A percentile compares a stretch with the other conserved stretches of the same genome.
phyloP scores from a whole-genome alignment of 2,888 invertebrate species.

The Agrotis segetum region DNA sequence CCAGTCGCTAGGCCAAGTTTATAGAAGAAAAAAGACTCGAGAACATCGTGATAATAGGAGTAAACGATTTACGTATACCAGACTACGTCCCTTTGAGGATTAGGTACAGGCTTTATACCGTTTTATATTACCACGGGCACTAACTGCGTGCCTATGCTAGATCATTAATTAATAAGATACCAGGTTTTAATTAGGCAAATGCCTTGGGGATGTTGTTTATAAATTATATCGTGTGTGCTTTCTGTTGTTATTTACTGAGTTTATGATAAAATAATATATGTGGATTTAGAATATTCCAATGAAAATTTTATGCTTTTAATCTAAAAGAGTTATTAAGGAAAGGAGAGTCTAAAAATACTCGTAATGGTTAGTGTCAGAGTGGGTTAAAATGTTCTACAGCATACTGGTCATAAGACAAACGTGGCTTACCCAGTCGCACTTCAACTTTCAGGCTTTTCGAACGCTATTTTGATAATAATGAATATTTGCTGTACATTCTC shows the following conservation, averaged over 20 bases:
- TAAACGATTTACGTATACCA: constrained; percentile 1
- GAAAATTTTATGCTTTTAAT: not conserved
- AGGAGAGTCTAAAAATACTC: too few species aligned
- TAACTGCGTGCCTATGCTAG: constrained; percentile 2
- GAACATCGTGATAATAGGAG: constrained; percentile 11
- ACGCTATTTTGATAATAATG: too few species aligned
- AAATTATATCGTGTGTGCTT: constrained; percentile 18
- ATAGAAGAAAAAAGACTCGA: not conserved
- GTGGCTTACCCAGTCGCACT: too few species aligned
- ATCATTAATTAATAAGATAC: constrained; percentile 21
- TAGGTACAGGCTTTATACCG: constrained; percentile 15
- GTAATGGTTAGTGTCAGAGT: too few species aligned
- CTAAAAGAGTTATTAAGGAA: too few species aligned
- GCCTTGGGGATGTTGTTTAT: constrained; percentile 39
- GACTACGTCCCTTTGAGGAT: constrained; percentile 30
- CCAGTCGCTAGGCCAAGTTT: not conserved
- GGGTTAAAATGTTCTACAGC: too few species aligned
- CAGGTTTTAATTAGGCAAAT: constrained; percentile 49
- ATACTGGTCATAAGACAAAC: too few species aligned
- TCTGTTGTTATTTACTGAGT: constrained; percentile 12
- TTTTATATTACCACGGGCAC: constrained; percentile 39
- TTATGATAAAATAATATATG: not conserved
- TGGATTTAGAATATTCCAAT: not conserved
- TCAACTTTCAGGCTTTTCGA: too few species aligned
- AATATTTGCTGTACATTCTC: too few species aligned